Conservation (phyloP, 2,888 invertebrate species). For the Heliconius ismenius region DNA sequence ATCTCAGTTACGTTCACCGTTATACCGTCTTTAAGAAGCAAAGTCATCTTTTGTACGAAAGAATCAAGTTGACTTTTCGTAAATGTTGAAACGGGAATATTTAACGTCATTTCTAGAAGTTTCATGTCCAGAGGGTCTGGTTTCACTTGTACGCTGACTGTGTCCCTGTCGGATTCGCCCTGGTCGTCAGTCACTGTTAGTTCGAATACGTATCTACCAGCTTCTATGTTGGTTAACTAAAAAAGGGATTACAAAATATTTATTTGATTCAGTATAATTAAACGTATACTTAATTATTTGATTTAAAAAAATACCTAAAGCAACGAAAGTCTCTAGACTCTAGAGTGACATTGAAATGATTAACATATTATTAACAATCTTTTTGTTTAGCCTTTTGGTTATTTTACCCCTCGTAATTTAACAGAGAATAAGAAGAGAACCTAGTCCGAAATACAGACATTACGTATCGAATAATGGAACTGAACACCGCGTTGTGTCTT, state of each 20-base stretch:
- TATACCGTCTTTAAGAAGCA: constrained; percentile 88
- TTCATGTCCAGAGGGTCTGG: constrained; percentile 87
- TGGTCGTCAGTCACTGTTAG: constrained; percentile 95
- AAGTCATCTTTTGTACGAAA: constrained; percentile 89
- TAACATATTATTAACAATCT: too few relatives aligned
- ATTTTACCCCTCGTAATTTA: too few relatives aligned
- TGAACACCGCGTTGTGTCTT: too few relatives aligned
- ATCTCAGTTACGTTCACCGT: constrained; percentile 83
- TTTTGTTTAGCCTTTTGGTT: too few relatives aligned
- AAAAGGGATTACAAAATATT: constrained; percentile 11
- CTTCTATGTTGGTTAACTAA: constrained; percentile 90
- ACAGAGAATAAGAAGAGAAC: too few relatives aligned
- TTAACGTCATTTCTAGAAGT: constrained; percentile 90
- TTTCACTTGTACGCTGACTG: constrained; percentile 91
- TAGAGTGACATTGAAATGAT: too few relatives aligned
- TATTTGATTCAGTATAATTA: background rate
- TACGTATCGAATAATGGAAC: too few relatives aligned
- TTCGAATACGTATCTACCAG: constrained; percentile 93
- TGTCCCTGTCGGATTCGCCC: constrained; percentile 90
- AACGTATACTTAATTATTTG: background rate
- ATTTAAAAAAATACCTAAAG: background rate
- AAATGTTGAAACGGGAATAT: constrained; percentile 84
- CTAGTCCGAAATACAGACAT: too few relatives aligned
- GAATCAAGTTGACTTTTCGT: constrained; percentile 85
- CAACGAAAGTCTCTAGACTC: too few relatives aligned